Conservation (phyloP, 2,113 vertebrate genomes). For the Elephantulus edwardii region DNA sequence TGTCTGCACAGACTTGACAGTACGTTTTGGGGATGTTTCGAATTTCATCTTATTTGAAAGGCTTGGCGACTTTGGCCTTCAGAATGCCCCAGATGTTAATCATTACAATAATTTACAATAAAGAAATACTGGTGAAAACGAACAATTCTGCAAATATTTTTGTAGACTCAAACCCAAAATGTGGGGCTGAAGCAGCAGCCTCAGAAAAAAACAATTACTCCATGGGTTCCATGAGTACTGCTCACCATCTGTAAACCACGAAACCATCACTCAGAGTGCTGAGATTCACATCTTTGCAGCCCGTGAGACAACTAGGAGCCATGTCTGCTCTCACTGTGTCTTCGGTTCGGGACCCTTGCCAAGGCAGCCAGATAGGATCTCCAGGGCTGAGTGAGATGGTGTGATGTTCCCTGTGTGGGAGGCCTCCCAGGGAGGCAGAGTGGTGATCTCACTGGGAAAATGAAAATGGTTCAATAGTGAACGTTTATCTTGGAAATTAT, state of each 20-base stretch:
- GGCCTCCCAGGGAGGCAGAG: constrained; percentile 54
- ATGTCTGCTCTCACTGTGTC: constrained; percentile 46
- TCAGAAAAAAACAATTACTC: background rate
- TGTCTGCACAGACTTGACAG: background rate
- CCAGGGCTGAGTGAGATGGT: constrained; percentile 33
- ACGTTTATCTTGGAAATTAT: constrained; percentile 68
- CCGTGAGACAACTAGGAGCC: constrained; percentile 59
- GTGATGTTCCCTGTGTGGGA: constrained; percentile 56
- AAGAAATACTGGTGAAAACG: constrained; percentile 44
- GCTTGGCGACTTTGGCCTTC: background rate
- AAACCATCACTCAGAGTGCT: constrained; percentile 14
- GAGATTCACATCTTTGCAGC: constrained; percentile 56
- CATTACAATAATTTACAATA: constrained; percentile 12
- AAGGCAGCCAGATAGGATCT: constrained; percentile 67
- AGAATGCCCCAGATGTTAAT: constrained; percentile 44
- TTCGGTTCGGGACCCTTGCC: constrained; percentile 36
- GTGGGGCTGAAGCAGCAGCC: background rate
- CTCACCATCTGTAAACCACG: constrained; percentile 52
- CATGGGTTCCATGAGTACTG: background rate
- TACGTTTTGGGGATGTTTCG: constrained; percentile 14
- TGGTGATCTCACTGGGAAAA: constrained; percentile 67
- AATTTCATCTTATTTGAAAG: background rate
- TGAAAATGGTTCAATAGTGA: constrained; percentile 61
- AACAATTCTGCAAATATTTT: constrained; percentile 5
- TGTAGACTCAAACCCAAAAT: background rate